Conservation (phyloP, 2,888 invertebrate genomes). For the Acrobasis suavella region DNA sequence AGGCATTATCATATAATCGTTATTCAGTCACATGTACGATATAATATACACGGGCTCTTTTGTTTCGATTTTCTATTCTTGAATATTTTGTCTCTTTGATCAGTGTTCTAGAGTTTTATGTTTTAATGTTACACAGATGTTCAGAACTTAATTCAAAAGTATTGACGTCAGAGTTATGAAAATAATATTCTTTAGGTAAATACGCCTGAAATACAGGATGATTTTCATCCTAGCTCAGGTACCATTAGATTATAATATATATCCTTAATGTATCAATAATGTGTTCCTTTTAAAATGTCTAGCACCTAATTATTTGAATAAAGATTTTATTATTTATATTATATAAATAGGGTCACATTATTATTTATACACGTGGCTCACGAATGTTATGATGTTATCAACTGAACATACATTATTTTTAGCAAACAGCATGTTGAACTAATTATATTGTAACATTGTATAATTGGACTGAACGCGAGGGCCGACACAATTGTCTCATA, state of each 20-base stretch:
- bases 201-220: too few relatives aligned
- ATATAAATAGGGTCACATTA: constrained; percentile 28
- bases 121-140: constrained; percentile 26
- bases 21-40: constrained; percentile 62
- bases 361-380: constrained; percentile 24
- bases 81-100: constrained; percentile 32
- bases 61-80: constrained; percentile 55
- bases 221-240: too few relatives aligned
- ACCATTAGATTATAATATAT: too few relatives aligned
- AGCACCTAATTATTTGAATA: too few relatives aligned
- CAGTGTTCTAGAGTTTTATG: constrained; percentile 24
- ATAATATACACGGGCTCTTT: constrained; percentile 55
- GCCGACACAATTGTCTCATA: constrained; percentile 35
- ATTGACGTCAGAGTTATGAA: constrained; percentile 27
- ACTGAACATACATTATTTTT: constrained; percentile 31
- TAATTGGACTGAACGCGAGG: constrained; percentile 17
- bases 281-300: too few relatives aligned
- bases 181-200: constrained; percentile 17
- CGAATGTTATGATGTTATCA: constrained; percentile 29
- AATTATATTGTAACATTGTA: constrained; percentile 14
- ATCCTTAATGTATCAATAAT: too few relatives aligned
- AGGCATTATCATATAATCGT: constrained; percentile 64
- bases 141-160: constrained; percentile 20
- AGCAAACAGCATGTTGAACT: constrained; percentile 5
- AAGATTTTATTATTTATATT: too few relatives aligned